A percentile compares a stretch with the other conserved stretches of the same genome.
Evolutionary conservation across 2,797 vertebrate genomes (phyloP).

Genomic region (Cossypha heuglini): DNA sequence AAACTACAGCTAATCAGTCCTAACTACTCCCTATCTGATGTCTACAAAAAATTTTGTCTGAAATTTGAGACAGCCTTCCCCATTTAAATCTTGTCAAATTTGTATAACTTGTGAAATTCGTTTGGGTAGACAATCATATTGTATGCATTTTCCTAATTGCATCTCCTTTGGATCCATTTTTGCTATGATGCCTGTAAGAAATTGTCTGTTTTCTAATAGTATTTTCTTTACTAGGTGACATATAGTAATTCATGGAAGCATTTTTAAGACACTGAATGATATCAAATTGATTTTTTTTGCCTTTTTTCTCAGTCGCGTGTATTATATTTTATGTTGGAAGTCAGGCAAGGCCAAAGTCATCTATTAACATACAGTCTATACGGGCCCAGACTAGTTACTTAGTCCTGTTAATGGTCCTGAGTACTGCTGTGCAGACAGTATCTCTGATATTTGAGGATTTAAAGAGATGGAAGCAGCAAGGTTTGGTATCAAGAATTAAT

Average conservation of each 20-base stretch:
- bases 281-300: not conserved
- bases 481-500: rapidly evolving
- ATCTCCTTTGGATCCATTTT: not conserved
- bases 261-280: not conserved
- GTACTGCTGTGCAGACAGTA: not conserved
- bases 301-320: not conserved
- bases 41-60: not conserved
- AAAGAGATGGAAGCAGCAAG: not conserved
- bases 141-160: not conserved
- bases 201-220: not conserved
- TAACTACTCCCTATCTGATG: not conserved
- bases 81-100: not conserved
- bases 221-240: not conserved
- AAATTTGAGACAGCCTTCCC: not conserved
- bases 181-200: not conserved
- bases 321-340: not conserved
- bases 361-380: not conserved
- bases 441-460: not conserved
- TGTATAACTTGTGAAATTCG: not conserved
- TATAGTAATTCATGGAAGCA: not conserved
- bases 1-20: not conserved
- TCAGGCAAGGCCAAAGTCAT: not conserved
- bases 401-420: not conserved
- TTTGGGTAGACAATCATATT: not conserved
- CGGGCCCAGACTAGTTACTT: not conserved